phyloP scores from a whole-genome alignment of 2,888 invertebrate species.

The Acronicta psi region DNA sequence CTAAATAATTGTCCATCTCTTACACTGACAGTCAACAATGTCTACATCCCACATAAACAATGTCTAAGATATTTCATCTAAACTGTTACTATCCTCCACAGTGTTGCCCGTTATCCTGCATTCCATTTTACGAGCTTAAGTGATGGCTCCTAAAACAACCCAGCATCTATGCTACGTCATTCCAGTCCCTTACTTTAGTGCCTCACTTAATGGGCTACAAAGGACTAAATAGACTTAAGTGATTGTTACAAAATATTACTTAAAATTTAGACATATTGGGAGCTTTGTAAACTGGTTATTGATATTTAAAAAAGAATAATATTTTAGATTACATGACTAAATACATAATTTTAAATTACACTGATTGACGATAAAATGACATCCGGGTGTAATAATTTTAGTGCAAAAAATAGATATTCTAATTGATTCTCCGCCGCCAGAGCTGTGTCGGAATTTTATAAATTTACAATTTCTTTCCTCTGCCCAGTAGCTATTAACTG shows the following conservation, averaged over 20 bases:
- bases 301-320: too few relatives aligned
- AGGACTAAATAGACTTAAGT: conserved; percentile 21
- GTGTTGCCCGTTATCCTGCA: conserved; percentile 27
- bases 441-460: too few relatives aligned
- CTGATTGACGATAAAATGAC: too few relatives aligned
- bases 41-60: conserved; percentile 16
- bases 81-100: conserved; percentile 26
- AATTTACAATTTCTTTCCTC: too few relatives aligned
- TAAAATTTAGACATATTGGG: too few relatives aligned
- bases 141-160: conserved; percentile 25
- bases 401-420: too few relatives aligned
- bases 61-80: conserved; percentile 42
- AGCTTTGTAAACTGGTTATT: too few relatives aligned
- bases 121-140: conserved; percentile 36
- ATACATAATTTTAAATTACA: too few relatives aligned
- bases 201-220: conserved; percentile 19
- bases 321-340: too few relatives aligned
- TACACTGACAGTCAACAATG: conserved; percentile 12
- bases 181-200: conserved; percentile 20
- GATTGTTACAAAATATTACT: neutral
- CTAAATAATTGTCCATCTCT: neutral
- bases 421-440: too few relatives aligned
- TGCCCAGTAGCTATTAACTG: too few relatives aligned
- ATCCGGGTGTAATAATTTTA: too few relatives aligned
- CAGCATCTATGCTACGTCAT: conserved; percentile 20